A percentile compares a stretch with the other conserved stretches of the same genome.
These are phyloP conservation scores for Argyresthia goedartella DNA, from an alignment of 2,888 invertebrate species.

Conservation along the genomic window DNA sequence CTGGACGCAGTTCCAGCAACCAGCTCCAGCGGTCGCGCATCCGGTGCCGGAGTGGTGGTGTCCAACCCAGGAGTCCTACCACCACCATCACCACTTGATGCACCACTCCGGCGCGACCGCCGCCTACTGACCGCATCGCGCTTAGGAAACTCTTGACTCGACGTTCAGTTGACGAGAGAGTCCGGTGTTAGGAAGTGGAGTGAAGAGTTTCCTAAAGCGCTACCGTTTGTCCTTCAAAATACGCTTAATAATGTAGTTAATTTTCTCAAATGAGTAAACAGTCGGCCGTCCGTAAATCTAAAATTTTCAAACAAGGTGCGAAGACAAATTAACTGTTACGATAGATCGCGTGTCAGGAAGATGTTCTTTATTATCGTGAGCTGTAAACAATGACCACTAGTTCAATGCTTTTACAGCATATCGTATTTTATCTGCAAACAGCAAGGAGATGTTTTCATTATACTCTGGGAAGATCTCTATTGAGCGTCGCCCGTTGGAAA, in stretches of 20 bases:
- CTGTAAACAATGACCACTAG: slow-evolving; percentile 38
- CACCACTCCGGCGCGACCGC: slow-evolving; percentile 79
- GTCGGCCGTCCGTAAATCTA: not conserved
- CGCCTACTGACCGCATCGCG: slow-evolving; percentile 78
- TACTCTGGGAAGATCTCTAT: slow-evolving; percentile 29
- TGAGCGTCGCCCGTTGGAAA: slow-evolving; percentile 32
- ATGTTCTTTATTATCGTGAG: slow-evolving; percentile 28
- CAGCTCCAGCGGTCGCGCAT: slow-evolving; percentile 74
- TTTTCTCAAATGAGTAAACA: slow-evolving; percentile 2
- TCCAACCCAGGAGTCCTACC: slow-evolving; percentile 61
- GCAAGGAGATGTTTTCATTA: slow-evolving; percentile 20
- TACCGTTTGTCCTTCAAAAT: slow-evolving; percentile 30
- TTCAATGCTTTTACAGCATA: slow-evolving; percentile 37
- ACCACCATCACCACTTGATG: slow-evolving; percentile 74
- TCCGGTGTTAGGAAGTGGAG: slow-evolving; percentile 32
- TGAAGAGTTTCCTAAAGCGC: slow-evolving; percentile 66
- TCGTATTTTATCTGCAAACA: slow-evolving; percentile 47
- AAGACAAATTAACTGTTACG: not conserved
- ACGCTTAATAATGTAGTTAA: slow-evolving; percentile 50
- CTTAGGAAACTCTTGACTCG: slow-evolving; percentile 68
- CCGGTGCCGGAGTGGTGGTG: slow-evolving; percentile 68
- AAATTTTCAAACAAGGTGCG: not conserved
- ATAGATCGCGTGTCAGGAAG: not conserved
- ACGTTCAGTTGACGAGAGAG: slow-evolving; percentile 22
- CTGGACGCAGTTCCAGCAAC: slow-evolving; percentile 76